Percentiles rank a stretch among this genome's conserved stretches.
These are phyloP conservation scores for Apostichopus leukothele DNA, from an alignment of 53 echinoderm and acorn worm species.

Conservation along the genomic window DNA sequence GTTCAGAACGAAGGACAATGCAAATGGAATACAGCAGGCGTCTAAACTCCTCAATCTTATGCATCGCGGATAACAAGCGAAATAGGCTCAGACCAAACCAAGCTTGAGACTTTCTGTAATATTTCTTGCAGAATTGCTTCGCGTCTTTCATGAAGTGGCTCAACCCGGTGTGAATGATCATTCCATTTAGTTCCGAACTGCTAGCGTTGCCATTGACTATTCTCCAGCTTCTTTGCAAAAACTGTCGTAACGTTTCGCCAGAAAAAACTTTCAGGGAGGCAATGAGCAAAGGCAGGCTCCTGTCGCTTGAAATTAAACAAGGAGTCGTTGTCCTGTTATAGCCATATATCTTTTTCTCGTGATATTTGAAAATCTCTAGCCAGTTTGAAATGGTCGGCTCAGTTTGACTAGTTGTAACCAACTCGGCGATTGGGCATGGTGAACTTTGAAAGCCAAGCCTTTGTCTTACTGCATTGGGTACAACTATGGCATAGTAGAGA, in stretches of 20 bases:
- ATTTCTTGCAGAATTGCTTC: not conserved
- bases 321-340: conserved; percentile 13
- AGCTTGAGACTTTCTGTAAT: not conserved
- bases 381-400: conserved; percentile 20
- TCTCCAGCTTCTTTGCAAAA: not conserved
- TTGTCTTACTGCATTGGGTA: conserved; percentile 1
- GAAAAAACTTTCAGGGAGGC: conserved; percentile 8
- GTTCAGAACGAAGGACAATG: not conserved
- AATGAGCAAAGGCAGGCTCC: not conserved
- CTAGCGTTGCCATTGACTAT: not conserved
- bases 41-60: not conserved
- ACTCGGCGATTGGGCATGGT: conserved; percentile 2
- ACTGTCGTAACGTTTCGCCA: not conserved
- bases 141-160: conserved; percentile 37
- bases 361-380: not conserved
- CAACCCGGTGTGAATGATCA: conserved; percentile 10
- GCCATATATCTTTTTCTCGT: not conserved
- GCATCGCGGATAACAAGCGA: not conserved
- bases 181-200: not conserved
- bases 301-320: not conserved
- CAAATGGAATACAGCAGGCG: not conserved
- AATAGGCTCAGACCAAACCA: not conserved
- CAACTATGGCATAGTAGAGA: conserved; percentile 17
- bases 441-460: not conserved
- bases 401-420: not conserved